These are phyloP conservation scores for Eurystomus gularis DNA, from an alignment of 2,113 vertebrate genomes.

Conservation along the genomic window DNA sequence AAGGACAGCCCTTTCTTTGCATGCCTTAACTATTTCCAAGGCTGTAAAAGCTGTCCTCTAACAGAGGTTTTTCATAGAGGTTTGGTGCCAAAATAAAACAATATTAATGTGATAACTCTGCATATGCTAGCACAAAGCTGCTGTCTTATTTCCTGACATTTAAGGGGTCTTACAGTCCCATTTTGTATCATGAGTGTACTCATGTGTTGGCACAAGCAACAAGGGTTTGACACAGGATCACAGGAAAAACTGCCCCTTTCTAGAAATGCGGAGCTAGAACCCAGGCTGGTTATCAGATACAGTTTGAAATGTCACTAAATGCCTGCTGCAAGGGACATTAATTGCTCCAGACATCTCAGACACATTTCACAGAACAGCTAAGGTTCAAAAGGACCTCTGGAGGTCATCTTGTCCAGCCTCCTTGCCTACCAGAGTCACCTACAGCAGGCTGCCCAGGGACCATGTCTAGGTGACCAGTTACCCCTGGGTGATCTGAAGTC, in stretches of 20 bases:
- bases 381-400: not conserved
- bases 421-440: not conserved
- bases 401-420: fast-evolving
- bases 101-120: not conserved
- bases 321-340: not conserved
- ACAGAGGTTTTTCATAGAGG: not conserved
- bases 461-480: not conserved
- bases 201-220: not conserved
- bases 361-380: not conserved
- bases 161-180: not conserved
- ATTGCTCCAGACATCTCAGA: not conserved
- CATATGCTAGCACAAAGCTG: not conserved
- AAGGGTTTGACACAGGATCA: not conserved
- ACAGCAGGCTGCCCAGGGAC: not conserved
- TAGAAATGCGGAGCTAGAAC: not conserved
- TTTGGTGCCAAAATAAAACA: not conserved
- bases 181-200: not conserved
- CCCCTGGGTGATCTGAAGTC: not conserved
- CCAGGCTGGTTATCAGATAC: fast-evolving
- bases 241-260: not conserved
- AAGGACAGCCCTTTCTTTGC: not conserved
- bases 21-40: not conserved
- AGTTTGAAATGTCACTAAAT: not conserved
- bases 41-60: not conserved
- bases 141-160: not conserved